Conservation (phyloP, 2,888 invertebrate genomes). For the Eucriotettix oculatus region DNA sequence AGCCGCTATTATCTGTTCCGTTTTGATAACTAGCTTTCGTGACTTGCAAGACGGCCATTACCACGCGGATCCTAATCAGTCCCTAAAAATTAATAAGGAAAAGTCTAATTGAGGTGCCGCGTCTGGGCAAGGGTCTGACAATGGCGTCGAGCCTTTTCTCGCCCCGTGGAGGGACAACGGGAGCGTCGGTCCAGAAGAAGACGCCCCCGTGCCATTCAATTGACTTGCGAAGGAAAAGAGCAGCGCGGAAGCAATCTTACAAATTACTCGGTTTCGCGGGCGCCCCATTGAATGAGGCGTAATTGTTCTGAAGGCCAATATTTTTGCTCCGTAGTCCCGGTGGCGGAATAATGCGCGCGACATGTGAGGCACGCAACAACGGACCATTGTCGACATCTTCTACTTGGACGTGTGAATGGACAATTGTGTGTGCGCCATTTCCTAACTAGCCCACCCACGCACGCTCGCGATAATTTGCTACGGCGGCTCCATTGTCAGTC, state of each 20-base stretch:
- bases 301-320: neutral
- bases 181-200: too few relatives aligned
- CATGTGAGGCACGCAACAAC: neutral
- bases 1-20: too few relatives aligned
- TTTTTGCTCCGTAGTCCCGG: too few relatives aligned
- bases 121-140: too few relatives aligned
- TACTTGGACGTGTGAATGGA: neutral
- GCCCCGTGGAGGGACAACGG: too few relatives aligned
- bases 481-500: neutral
- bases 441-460: neutral
- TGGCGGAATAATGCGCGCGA: neutral
- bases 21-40: too few relatives aligned
- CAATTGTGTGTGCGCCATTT: neutral
- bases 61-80: too few relatives aligned
- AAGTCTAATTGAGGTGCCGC: too few relatives aligned
- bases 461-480: neutral
- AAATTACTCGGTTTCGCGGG: slow-evolving; percentile 6
- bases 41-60: too few relatives aligned
- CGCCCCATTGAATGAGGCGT: neutral
- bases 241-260: slow-evolving; percentile 11
- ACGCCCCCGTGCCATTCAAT: too few relatives aligned
- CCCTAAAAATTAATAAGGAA: too few relatives aligned
- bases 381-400: neutral
- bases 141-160: too few relatives aligned
- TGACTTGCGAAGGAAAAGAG: neutral